Evolutionary conservation across 2,888 invertebrate species (phyloP).

Genomic region (Cantharis flavilabris): DNA sequence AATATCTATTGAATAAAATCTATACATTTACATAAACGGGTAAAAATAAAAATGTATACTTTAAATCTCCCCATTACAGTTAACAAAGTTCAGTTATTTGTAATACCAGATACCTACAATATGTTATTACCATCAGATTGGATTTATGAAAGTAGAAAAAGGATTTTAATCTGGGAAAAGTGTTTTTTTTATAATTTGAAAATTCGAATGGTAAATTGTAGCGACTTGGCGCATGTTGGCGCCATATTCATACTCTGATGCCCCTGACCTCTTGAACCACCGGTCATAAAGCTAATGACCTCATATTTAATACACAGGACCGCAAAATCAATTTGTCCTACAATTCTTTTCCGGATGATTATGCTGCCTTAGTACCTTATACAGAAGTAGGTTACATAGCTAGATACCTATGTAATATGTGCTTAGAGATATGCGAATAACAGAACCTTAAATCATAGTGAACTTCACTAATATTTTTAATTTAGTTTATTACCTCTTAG

Average conservation of each 20-base stretch:
- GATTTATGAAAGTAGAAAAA: neutral
- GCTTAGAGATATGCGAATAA: conserved; percentile 38
- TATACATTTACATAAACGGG: neutral
- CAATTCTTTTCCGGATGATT: conserved; percentile 30
- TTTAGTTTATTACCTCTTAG: conserved; percentile 26
- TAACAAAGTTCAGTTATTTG: neutral
- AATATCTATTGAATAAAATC: neutral
- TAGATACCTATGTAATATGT: conserved; percentile 43
- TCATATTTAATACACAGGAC: conserved; percentile 34
- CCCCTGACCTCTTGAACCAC: conserved; percentile 43
- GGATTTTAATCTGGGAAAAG: neutral
- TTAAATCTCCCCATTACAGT: neutral
- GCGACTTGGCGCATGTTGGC: conserved; percentile 34
- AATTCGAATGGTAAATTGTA: neutral
- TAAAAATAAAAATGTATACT: neutral
- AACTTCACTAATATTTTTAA: conserved; percentile 22
- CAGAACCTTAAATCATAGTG: conserved; percentile 22
- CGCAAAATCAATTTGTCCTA: conserved; percentile 41
- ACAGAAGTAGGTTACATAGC: conserved; percentile 44
- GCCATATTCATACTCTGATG: conserved; percentile 32
- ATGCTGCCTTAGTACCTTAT: conserved; percentile 38
- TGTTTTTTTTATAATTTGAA: neutral
- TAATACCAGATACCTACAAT: neutral
- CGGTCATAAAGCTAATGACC: conserved; percentile 45
- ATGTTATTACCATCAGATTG: neutral